Evolutionary conservation across 2,888 invertebrate genomes (phyloP).

Genomic region (Heliothis peltigera): DNA sequence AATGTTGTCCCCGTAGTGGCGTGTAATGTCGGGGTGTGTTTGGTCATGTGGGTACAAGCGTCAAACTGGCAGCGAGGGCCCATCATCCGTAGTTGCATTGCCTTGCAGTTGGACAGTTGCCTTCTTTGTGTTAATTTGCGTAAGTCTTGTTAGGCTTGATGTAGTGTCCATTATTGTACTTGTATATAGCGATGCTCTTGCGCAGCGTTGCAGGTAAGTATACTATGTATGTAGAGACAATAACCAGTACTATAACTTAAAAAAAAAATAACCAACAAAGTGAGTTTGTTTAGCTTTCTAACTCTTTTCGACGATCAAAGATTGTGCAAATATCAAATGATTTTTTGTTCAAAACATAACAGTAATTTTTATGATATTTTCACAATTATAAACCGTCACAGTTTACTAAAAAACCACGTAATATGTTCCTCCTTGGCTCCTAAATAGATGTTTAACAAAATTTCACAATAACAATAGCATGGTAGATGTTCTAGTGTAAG

Average conservation of each 20-base stretch:
- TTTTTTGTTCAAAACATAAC: slow-evolving; percentile 14
- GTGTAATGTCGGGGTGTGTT: slow-evolving; percentile 80
- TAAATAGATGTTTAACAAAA: slow-evolving; percentile 74
- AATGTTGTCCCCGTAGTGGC: slow-evolving; percentile 81
- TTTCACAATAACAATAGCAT: slow-evolving; percentile 76
- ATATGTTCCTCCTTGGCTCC: slow-evolving; percentile 83
- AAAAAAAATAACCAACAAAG: slow-evolving; percentile 66
- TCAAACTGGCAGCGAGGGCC: slow-evolving; percentile 78
- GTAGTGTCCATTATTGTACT: slow-evolving; percentile 80
- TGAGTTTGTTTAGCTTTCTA: slow-evolving; percentile 81
- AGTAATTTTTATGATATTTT: slow-evolving; percentile 64
- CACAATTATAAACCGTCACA: slow-evolving; percentile 75
- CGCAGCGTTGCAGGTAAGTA: slow-evolving; percentile 80
- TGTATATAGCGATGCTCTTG: slow-evolving; percentile 78
- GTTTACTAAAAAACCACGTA: slow-evolving; percentile 67
- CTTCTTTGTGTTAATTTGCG: slow-evolving; percentile 87
- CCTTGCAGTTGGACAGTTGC: slow-evolving; percentile 79
- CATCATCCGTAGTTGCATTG: slow-evolving; percentile 79
- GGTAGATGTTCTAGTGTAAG: slow-evolving; percentile 81
- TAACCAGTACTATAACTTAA: slow-evolving; percentile 64
- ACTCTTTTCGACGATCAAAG: slow-evolving; percentile 72
- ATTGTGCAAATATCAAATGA: slow-evolving; percentile 77
- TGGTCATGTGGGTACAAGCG: slow-evolving; percentile 83
- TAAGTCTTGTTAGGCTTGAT: slow-evolving; percentile 86
- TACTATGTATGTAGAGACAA: slow-evolving; percentile 69